phyloP scores from a whole-genome alignment of 2,113 vertebrate species.

The Malaclemys terrapin region DNA sequence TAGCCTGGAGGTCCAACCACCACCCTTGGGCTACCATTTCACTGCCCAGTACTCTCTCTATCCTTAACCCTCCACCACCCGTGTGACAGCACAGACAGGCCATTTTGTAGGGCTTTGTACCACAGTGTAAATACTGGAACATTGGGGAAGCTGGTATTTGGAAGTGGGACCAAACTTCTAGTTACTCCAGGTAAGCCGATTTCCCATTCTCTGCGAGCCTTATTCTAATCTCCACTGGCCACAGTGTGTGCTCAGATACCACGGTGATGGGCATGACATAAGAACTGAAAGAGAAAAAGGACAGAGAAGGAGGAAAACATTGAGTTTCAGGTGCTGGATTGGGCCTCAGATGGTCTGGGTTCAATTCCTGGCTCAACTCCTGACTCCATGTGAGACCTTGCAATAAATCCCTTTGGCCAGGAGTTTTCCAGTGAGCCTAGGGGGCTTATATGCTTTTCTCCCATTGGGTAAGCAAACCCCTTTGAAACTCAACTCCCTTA shows the following conservation, averaged over 20 bases:
- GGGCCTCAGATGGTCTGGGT: not conserved
- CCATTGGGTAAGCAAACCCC: not conserved
- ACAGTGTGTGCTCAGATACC: not conserved
- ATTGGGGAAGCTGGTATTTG: constrained; percentile 49
- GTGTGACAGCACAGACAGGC: not conserved
- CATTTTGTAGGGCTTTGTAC: constrained; percentile 63
- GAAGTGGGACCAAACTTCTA: constrained; percentile 51
- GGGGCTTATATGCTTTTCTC: not conserved
- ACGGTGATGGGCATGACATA: not conserved
- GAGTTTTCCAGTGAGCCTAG: not conserved
- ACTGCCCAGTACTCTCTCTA: not conserved
- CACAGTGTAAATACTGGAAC: constrained; percentile 53
- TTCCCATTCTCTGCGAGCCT: not conserved
- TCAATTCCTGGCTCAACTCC: not conserved
- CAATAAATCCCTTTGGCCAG: not conserved
- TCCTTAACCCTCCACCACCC: not conserved
- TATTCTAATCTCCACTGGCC: not conserved
- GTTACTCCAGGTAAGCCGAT: constrained; percentile 46
- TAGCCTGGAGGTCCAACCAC: not conserved
- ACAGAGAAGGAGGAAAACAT: not conserved
- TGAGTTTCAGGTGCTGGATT: not conserved
- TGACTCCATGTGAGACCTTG: not conserved
- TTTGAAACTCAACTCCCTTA: not conserved
- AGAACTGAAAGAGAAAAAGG: not conserved
- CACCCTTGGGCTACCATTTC: not conserved